Evolutionary conservation across 2,113 vertebrate species (phyloP).

Genomic region (Enhydra lutris): DNA sequence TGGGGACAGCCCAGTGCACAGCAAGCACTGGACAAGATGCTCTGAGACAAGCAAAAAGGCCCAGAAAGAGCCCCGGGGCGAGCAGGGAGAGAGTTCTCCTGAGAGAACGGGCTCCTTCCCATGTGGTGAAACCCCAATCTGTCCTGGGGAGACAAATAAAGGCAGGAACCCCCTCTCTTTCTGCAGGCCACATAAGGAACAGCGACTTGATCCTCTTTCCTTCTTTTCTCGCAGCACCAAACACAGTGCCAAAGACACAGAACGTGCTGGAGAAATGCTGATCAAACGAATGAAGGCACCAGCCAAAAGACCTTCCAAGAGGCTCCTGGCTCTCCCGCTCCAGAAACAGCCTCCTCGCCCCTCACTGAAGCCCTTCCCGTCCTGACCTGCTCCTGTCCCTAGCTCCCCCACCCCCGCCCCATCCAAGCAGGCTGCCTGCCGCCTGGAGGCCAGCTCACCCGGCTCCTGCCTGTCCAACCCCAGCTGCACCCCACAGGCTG

Average conservation of each 20-base stretch:
- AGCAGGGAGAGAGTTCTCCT: not conserved
- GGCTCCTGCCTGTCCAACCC: not conserved
- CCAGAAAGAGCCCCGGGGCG: fast-evolving
- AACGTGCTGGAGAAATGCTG: fast-evolving
- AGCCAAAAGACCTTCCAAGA: too few relatives aligned
- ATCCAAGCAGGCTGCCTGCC: too few relatives aligned
- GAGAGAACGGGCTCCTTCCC: fast-evolving
- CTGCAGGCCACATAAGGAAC: not conserved
- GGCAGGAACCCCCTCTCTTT: not conserved
- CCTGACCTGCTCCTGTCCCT: not conserved
- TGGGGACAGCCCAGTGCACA: fast-evolving
- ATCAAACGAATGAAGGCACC: fast-evolving
- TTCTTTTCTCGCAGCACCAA: not conserved
- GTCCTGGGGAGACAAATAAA: fast-evolving
- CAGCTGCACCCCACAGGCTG: fast-evolving
- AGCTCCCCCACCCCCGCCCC: too few relatives aligned
- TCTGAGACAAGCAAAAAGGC: fast-evolving
- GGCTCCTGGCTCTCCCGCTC: not conserved
- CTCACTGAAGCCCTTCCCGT: not conserved
- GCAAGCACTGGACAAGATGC: not conserved
- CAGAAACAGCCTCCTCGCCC: not conserved
- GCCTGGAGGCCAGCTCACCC: fast-evolving
- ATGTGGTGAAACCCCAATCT: too few relatives aligned
- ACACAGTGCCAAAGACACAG: not conserved
- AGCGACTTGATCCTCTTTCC: not conserved